Conservation (phyloP, 2,113 vertebrate species). For the Zapus hudsonius region DNA sequence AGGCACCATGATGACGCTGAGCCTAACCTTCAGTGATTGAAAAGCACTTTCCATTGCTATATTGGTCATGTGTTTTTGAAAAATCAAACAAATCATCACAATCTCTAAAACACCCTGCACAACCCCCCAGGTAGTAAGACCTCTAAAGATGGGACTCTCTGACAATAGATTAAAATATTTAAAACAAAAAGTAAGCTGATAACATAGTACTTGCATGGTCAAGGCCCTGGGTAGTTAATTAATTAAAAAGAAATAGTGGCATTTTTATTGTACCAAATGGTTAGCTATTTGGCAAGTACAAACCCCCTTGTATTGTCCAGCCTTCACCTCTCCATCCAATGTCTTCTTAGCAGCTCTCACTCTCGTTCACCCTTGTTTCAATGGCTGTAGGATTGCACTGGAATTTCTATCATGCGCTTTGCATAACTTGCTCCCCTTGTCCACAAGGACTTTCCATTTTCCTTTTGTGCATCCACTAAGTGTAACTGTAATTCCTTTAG, state of each 20-base stretch:
- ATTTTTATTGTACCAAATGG: neutral
- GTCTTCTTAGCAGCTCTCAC: neutral
- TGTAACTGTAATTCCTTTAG: neutral
- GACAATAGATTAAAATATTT: neutral
- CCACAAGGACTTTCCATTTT: neutral
- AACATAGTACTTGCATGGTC: neutral
- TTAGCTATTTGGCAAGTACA: rapidly evolving
- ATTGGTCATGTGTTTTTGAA: neutral
- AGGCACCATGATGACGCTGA: neutral
- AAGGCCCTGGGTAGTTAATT: neutral
- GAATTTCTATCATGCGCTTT: too few relatives aligned
- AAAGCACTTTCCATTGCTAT: neutral
- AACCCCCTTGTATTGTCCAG: neutral
- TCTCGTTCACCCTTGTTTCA: neutral
- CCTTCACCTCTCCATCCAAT: neutral
- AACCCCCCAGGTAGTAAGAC: neutral
- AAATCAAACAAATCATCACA: neutral
- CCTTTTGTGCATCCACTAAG: neutral
- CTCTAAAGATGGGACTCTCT: neutral
- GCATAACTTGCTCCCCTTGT: rapidly evolving
- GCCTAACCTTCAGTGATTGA: neutral
- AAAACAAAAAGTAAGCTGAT: neutral
- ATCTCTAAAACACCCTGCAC: neutral
- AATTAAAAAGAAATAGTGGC: neutral
- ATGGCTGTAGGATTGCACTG: too few relatives aligned